Percentiles rank a stretch among this genome's conserved stretches.
Evolutionary conservation across 2,113 vertebrate species (phyloP).

Genomic region (Pungitius pungitius): DNA sequence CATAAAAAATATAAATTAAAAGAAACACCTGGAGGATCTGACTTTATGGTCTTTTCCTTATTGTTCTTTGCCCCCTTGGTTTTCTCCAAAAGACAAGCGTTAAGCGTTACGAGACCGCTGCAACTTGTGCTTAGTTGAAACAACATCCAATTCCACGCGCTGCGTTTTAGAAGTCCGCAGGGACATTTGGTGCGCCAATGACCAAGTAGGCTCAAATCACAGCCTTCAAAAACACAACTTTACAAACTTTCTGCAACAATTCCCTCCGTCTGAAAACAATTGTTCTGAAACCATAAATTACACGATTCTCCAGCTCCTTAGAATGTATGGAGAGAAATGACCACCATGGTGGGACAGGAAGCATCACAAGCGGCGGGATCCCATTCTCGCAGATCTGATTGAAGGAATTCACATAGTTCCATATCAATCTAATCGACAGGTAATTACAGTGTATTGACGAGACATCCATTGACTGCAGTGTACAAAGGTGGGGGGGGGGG

Average conservation of each 20-base stretch:
- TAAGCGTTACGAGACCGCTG: slow-evolving; percentile 43
- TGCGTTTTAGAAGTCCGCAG: slow-evolving; percentile 33
- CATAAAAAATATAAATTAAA: slow-evolving; percentile 6
- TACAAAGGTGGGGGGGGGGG: not conserved
- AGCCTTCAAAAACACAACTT: not conserved
- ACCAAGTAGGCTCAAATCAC: slow-evolving; percentile 15
- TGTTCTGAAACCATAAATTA: not conserved
- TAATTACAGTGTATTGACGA: slow-evolving; percentile 33
- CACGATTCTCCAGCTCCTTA: not conserved
- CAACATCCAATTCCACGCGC: slow-evolving; percentile 31
- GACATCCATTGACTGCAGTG: slow-evolving; percentile 11
- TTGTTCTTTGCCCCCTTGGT: slow-evolving; percentile 42
- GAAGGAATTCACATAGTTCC: slow-evolving; percentile 15
- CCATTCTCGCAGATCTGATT: slow-evolving; percentile 7
- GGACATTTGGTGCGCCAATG: not conserved
- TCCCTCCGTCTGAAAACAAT: not conserved
- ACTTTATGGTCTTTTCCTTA: slow-evolving; percentile 54
- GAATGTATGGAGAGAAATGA: not conserved
- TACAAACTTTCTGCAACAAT: not conserved
- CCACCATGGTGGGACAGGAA: slow-evolving; percentile 5
- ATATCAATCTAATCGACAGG: slow-evolving; percentile 35
- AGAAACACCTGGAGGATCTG: slow-evolving; percentile 24
- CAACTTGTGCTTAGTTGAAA: slow-evolving; percentile 29
- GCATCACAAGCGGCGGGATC: slow-evolving; percentile 7
- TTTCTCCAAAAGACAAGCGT: slow-evolving; percentile 33